Conservation (phyloP, 2,888 invertebrate species). For the Folsomia manolachei region DNA sequence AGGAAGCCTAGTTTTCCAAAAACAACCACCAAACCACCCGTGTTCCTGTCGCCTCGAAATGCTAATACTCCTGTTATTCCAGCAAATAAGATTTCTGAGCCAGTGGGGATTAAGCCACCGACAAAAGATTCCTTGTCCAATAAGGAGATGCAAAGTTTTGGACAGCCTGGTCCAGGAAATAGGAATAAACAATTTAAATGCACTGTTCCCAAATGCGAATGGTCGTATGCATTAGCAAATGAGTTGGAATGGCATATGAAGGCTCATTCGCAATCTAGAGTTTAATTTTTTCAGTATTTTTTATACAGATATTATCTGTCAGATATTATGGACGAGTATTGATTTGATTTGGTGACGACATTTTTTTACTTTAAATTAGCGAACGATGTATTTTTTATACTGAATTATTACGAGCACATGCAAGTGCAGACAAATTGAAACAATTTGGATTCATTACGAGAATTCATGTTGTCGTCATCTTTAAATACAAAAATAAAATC, state of each 20-base stretch:
- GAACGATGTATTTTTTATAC: too few relatives aligned
- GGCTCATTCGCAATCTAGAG: slow-evolving; percentile 18
- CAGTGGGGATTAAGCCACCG: too few relatives aligned
- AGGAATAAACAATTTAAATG: slow-evolving; percentile 9
- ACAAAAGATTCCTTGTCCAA: background rate
- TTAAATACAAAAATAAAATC: background rate
- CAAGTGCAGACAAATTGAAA: background rate
- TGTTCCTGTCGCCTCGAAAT: background rate
- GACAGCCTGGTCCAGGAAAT: background rate
- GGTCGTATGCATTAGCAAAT: slow-evolving; percentile 14
- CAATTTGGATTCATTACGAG: background rate
- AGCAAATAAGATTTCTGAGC: background rate
- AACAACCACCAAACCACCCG: slow-evolving; percentile 1
- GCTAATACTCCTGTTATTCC: background rate
- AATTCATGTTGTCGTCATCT: background rate
- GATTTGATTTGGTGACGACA: too few relatives aligned
- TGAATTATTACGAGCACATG: too few relatives aligned
- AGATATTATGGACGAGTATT: too few relatives aligned
- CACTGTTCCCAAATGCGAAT: slow-evolving; percentile 1
- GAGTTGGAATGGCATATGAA: slow-evolving; percentile 24
- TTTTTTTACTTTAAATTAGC: background rate
- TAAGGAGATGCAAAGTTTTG: background rate
- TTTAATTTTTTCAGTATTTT: background rate
- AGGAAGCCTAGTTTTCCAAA: background rate
- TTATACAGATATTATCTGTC: too few relatives aligned